Evolutionary conservation across 2,113 vertebrate species (phyloP), one percentile per base, ranked within the genome.

Genomic region (Tinamus guttatus): DNA sequence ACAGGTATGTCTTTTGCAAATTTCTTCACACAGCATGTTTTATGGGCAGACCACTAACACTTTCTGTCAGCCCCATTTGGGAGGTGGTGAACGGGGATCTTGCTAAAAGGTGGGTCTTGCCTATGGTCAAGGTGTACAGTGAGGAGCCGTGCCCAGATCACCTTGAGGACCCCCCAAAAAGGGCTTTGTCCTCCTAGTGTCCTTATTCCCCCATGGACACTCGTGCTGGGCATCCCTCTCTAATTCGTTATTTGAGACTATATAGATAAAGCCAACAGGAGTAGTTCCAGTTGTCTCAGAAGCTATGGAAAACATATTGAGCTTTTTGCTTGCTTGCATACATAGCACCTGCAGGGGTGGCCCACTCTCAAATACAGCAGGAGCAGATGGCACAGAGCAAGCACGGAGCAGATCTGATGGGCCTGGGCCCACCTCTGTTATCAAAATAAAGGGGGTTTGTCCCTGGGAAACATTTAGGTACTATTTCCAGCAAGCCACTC

Each of bases 51-150:
- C 40, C 75, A 78, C 41, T 19, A 67, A 40, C n/a, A 13, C 38
- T 19, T 87, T 87, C 41, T 86, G 41, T 75, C 51, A 92, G 0
- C 2, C 11, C 12, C 16, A 10, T 69, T 95, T 77, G 40, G 32
- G 41, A 93, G 34, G 40, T 19, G 64, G 80, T 77, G 59, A 78
- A 71, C 13, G 34, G 32, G n/a, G 91, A 56, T 41, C 54, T 27
- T 45, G 45, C 82, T 54, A 90, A 94, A n/a, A 43, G 19, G 56
- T 90, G 73, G 87, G 79, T 62, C 60, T 90, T 94, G 38, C 94
- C 88, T 92, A 90, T 73, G 95, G 85, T 90, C 93, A 95, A 95
- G 69, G 15, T 41, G 64, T 80, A 75, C 38, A 58, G 21, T 19
- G 51, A 84, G 47, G 8, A 88, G 9, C 34, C 90, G 32, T 7